These are phyloP conservation scores for Atopsyche davidsoni DNA, from an alignment of 1,140 invertebrate genomes.

Conservation along the genomic window DNA sequence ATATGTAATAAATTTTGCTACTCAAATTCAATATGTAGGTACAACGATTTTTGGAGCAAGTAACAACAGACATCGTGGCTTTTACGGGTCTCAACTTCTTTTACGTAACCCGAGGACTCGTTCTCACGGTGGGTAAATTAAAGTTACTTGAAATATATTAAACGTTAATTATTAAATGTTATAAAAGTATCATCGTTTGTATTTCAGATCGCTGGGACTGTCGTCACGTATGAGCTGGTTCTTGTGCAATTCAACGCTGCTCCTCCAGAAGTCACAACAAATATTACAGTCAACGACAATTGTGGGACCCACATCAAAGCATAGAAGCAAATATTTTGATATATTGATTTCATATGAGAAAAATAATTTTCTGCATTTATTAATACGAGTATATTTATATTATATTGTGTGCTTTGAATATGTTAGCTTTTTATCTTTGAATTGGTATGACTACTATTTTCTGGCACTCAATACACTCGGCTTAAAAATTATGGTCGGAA, in stretches of 20 bases:
- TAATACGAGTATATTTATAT: no score
- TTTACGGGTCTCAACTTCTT: slow-evolving; percentile 59
- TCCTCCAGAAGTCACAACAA: slow-evolving; percentile 15
- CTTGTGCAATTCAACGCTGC: slow-evolving; percentile 33
- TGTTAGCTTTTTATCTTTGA: no score
- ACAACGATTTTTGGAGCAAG: slow-evolving; percentile 54
- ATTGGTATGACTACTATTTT: no score
- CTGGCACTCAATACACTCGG: no score
- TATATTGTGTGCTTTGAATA: no score
- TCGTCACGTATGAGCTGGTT: slow-evolving; percentile 57
- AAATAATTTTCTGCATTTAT: no score
- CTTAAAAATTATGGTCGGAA: no score
- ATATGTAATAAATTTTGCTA: no score
- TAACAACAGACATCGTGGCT: slow-evolving; percentile 47
- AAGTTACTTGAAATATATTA: no score
- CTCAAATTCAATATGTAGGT: slow-evolving; percentile 34
- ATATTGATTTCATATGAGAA: no score
- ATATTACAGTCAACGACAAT: slow-evolving; percentile 22
- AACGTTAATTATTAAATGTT: no score
- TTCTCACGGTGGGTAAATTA: slow-evolving; percentile 51
- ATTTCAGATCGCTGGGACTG: slow-evolving; percentile 49
- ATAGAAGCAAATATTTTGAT: no score
- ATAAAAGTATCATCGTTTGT: slow-evolving; percentile 18
- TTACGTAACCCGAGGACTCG: slow-evolving; percentile 54
- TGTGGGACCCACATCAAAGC: slow-evolving; percentile 15